Evolutionary conservation across 2,888 invertebrate genomes (phyloP), one percentile per base, ranked within the genome.

Genomic region (Metalampra italica): DNA sequence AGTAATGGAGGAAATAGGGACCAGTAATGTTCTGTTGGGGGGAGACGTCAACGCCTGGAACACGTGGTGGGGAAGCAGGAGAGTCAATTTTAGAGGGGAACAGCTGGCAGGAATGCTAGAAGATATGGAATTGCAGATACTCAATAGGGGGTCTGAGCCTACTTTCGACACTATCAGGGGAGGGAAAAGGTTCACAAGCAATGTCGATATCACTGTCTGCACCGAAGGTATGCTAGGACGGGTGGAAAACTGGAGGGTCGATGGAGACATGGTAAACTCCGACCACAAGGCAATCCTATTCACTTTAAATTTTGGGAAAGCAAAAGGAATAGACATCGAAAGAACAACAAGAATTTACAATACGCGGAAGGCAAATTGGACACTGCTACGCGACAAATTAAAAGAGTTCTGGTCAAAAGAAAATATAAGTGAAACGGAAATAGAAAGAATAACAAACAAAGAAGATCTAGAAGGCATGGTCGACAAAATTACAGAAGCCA

Each of bases 51-150:
- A 53, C 36, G 46, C 53, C 12, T 45, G 47, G 43, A 47, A 47
- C 46, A 12, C 45, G 9, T 47, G 56, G 57, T 52, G 52, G 56
- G 49, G 50, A n/a, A 37, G 47, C n/a, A n/a, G n/a, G n/a, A n/a
- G n/a, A n/a, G n/a, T n/a, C n/a, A 48, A 40, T 13, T 3, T 13
- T 39, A 12, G 39, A 39, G 3, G 39, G 13, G 9, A 13, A 13
- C 4, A 13, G 14, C 3, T 7, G n/a, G n/a, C n/a, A n/a, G n/a
- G n/a, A n/a, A n/a, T n/a, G n/a, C n/a, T n/a, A n/a, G n/a, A n/a
- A n/a, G n/a, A n/a, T n/a, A n/a, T n/a, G n/a, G n/a, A n/a, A n/a
- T n/a, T 39, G 39, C 39, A 39, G 5, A 14, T 39, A 12, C 39
- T 39, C 1, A 39, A 39, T 14, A 4, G 4, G 5, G 39, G 39